Base-by-base conservation (phyloP, 2,888 invertebrate species). In the Mycalesis mineus region DNA sequence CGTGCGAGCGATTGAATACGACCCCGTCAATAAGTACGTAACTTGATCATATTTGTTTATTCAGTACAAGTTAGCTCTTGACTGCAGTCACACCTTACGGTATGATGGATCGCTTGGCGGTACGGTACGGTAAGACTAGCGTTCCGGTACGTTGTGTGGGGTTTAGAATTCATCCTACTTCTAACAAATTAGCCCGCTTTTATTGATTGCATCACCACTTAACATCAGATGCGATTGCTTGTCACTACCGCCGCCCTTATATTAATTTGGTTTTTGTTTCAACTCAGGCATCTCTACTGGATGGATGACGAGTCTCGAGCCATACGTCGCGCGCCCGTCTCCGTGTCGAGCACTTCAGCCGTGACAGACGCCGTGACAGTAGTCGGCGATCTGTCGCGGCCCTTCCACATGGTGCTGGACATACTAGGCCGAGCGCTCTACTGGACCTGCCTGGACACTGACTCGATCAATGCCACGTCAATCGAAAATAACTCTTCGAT, bases 401-500 rank as follows among this genome's bases (percentile, higher is more conserved):
- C 97, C 0, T 95, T 93, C 72, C 96, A 97, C 78, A 91, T 98
- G 69, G 97, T 95, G 0, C 88, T 98, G 7, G 98, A 98, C 80
- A 93, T 95, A 0, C 91, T 96, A 33, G 95, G 97, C 0, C 91
- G 97, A 13, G 85, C 96, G 1, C 78, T 98, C 0, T 98, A 97
- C 84, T 98, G 97, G 97, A 95, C 96, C 0, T 97, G 97, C 70
- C 90, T 94, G 0, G 91, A 92, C 62, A 93, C 94, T 7, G 95
- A 98, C 76, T 94, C 95, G 0, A 97, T 98, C 48, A 98, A 98
- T 78, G 95, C 97, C 0, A 97, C 97, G 0, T 92, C 95, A 61
- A 91, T 95, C 28, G 93, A 94, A 59, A 92, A 80, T 72, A 92
- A 92, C 71, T 91, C 91, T 1, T 91, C 92, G 17, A 78, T 91